Conservation (phyloP, 2,888 invertebrate genomes). For the Drosophila dives region DNA sequence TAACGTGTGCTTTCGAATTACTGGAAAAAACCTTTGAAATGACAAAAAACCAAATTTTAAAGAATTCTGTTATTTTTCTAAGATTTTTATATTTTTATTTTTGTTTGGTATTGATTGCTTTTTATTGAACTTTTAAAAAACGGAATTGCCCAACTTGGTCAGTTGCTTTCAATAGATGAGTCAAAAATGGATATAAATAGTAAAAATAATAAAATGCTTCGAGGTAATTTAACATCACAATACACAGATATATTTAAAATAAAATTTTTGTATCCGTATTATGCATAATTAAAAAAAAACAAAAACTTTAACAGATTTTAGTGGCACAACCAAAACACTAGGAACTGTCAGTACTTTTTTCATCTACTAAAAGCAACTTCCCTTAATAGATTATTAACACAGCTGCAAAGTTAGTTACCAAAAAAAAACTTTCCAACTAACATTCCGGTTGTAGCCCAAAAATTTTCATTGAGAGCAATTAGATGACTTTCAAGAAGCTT, state of each 20-base stretch:
- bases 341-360: not conserved
- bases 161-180: not conserved
- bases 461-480: conserved; percentile 1
- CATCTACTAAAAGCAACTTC: not conserved
- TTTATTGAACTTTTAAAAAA: not conserved
- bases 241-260: not conserved
- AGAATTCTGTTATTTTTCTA: not conserved
- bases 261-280: not conserved
- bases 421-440: conserved; percentile 11
- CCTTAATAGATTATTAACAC: conserved; percentile 19
- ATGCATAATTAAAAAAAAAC: not conserved
- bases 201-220: not conserved
- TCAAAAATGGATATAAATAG: accelerated
- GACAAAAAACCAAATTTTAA: no score
- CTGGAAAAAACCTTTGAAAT: no score
- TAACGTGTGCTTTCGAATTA: not conserved
- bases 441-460: conserved; percentile 5
- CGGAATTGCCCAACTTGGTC: not conserved
- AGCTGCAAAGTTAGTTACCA: conserved; percentile 10
- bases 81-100: not conserved
- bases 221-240: not conserved
- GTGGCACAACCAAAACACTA: not conserved
- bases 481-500: conserved; percentile 6
- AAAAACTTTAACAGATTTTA: not conserved
- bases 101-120: not conserved